phyloP scores from a whole-genome alignment of 2,888 invertebrate genomes.

The Auanema freiburgensis region DNA sequence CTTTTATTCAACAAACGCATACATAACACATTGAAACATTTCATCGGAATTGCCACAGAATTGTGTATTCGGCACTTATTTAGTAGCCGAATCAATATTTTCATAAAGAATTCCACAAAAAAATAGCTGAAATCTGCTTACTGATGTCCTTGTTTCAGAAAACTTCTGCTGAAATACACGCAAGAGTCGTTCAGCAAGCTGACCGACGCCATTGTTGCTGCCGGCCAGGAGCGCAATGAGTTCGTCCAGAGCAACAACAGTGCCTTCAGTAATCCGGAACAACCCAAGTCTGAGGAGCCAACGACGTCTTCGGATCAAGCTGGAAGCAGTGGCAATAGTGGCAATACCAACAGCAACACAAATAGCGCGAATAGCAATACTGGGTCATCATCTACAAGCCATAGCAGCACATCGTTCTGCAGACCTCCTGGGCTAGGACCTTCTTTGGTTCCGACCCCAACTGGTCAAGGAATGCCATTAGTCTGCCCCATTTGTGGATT shows the following conservation, averaged over 20 bases:
- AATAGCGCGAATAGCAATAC: not conserved
- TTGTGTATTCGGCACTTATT: no score
- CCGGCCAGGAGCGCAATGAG: slow-evolving; percentile 5
- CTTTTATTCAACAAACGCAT: no score
- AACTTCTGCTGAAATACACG: slow-evolving; percentile 32
- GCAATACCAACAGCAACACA: not conserved
- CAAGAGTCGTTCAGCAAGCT: slow-evolving; percentile 30
- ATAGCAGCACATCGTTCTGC: slow-evolving; percentile 34
- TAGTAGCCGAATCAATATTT: no score
- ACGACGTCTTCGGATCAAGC: slow-evolving; percentile 26
- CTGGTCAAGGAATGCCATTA: slow-evolving; percentile 34
- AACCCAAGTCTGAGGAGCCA: slow-evolving; percentile 23
- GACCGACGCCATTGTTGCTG: slow-evolving; percentile 11
- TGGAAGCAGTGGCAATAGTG: no score
- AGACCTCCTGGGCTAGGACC: slow-evolving; percentile 53
- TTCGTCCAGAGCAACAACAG: slow-evolving; percentile 14
- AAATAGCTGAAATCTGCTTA: not conserved
- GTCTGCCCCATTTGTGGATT: slow-evolving; percentile 67
- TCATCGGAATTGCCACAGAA: no score
- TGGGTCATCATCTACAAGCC: slow-evolving; percentile 8
- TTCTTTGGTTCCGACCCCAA: slow-evolving; percentile 33
- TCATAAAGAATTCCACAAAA: no score
- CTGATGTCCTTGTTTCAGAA: slow-evolving; percentile 16
- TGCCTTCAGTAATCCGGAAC: slow-evolving; percentile 19
- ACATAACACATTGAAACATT: no score